Evolutionary conservation across 2,888 invertebrate species (phyloP).

Genomic region (Stomorhina lunata): DNA sequence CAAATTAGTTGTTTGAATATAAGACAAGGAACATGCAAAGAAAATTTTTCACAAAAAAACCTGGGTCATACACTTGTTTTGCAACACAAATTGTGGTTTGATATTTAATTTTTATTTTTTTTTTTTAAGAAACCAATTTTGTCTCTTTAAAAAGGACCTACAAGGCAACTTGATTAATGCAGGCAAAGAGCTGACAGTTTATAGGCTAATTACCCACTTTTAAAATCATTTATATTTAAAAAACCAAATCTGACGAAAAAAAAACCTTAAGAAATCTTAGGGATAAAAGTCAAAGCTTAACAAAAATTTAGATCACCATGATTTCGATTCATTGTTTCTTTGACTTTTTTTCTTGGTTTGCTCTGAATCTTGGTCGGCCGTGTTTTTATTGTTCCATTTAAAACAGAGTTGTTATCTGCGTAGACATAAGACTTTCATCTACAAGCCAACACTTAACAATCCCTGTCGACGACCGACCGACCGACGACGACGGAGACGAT

Average conservation of each 20-base stretch:
- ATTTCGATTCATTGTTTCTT: slow-evolving; percentile 5
- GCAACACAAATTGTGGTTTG: slow-evolving; percentile 22
- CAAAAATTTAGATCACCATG: slow-evolving; percentile 16
- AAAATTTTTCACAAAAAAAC: slow-evolving; percentile 26
- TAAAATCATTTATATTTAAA: slow-evolving; percentile 60
- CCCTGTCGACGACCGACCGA: too few relatives aligned
- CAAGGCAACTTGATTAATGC: slow-evolving; percentile 67
- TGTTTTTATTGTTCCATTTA: slow-evolving; percentile 19
- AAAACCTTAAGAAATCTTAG: background rate
- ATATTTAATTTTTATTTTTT: background rate
- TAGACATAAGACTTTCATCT: slow-evolving; percentile 66
- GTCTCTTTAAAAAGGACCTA: slow-evolving; percentile 53
- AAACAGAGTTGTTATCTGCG: slow-evolving; percentile 65
- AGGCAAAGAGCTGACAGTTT: slow-evolving; percentile 69
- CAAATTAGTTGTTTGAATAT: slow-evolving; percentile 59
- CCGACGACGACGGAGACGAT: too few relatives aligned
- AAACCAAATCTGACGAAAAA: background rate
- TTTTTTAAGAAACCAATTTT: background rate
- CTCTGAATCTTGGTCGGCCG: background rate
- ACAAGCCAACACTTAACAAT: slow-evolving; percentile 51
- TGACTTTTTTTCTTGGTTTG: background rate
- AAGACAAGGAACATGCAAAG: slow-evolving; percentile 58
- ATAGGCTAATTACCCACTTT: slow-evolving; percentile 70
- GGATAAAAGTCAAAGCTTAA: slow-evolving; percentile 12
- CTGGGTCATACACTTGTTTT: slow-evolving; percentile 43